Conservation (phyloP, 2,888 invertebrate species). For the Philereme transversata region DNA sequence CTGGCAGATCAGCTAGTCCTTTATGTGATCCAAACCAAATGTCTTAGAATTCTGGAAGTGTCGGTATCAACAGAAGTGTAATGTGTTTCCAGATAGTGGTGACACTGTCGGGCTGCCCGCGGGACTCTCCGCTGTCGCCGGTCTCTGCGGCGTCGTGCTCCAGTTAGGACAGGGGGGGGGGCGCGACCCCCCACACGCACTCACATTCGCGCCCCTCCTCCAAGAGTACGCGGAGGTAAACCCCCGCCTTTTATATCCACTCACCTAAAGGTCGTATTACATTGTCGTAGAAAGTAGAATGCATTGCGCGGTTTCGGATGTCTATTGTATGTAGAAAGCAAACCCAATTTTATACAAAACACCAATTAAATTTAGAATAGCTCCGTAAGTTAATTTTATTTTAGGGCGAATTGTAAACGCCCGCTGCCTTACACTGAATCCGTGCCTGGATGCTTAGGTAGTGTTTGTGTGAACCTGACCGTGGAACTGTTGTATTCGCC, state of each 20-base stretch:
- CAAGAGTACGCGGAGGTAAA: conserved; percentile 82
- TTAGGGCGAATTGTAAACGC: conserved; percentile 22
- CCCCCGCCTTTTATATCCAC: conserved; percentile 67
- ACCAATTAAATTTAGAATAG: conserved; percentile 42
- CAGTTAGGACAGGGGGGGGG: conserved; percentile 90
- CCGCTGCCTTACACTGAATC: conserved; percentile 34
- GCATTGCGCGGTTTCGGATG: conserved; percentile 3
- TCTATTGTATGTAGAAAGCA: conserved; percentile 5
- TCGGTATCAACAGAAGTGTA: too few relatives aligned
- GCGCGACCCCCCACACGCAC: conserved; percentile 81
- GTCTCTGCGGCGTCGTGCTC: conserved; percentile 95
- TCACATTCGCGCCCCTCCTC: conserved; percentile 82
- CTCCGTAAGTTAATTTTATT: conserved; percentile 32
- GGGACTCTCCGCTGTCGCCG: conserved; percentile 93
- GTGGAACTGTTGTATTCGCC: conserved; percentile 23
- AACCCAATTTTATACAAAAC: conserved; percentile 35
- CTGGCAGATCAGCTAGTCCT: too few relatives aligned
- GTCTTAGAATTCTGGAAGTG: too few relatives aligned
- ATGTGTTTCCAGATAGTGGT: conserved; percentile 84
- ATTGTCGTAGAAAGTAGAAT: conserved; percentile 25
- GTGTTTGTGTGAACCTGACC: conserved; percentile 28
- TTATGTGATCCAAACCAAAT: too few relatives aligned
- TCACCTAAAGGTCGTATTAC: conserved; percentile 42
- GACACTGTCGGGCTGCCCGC: conserved; percentile 95
- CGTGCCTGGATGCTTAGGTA: conserved; percentile 32